Evolutionary conservation across 2,797 vertebrate genomes (phyloP).

Genomic region (Rhinoraja longicauda): DNA sequence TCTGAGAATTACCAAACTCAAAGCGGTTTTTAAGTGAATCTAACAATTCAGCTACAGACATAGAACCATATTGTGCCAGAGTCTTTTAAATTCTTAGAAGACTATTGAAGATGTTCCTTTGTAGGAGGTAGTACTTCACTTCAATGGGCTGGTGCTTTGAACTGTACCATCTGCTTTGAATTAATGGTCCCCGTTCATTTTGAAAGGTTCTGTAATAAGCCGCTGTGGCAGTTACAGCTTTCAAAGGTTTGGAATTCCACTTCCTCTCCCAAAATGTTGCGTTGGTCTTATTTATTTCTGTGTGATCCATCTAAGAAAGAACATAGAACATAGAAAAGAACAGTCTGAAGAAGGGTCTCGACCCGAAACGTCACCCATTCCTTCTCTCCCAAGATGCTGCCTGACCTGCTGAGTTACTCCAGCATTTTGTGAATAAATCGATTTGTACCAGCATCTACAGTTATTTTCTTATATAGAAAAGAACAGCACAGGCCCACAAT

Average conservation of each 20-base stretch:
- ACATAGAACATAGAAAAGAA: no score
- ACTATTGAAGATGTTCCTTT: background rate
- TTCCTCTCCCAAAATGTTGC: no score
- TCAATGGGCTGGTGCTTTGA: background rate
- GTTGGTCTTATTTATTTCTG: background rate
- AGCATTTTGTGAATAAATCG: no score
- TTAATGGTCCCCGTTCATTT: conserved; percentile 26
- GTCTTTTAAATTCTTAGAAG: background rate
- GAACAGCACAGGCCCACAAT: no score
- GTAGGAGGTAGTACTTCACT: background rate
- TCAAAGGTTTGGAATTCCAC: no score
- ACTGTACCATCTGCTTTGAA: conserved; percentile 10
- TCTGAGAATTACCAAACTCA: background rate
- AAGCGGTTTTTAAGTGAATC: background rate
- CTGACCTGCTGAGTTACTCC: no score
- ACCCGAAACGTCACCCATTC: no score
- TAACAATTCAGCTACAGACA: background rate
- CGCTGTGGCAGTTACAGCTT: conserved; percentile 4
- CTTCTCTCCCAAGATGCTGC: no score
- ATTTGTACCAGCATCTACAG: no score
- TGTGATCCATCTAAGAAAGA: background rate
- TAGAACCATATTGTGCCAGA: background rate
- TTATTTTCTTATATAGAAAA: no score
- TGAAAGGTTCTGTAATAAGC: background rate
- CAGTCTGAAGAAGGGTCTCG: no score